Base-by-base conservation (phyloP, 1,140 invertebrate species). In the Parapsyche elsis region DNA sequence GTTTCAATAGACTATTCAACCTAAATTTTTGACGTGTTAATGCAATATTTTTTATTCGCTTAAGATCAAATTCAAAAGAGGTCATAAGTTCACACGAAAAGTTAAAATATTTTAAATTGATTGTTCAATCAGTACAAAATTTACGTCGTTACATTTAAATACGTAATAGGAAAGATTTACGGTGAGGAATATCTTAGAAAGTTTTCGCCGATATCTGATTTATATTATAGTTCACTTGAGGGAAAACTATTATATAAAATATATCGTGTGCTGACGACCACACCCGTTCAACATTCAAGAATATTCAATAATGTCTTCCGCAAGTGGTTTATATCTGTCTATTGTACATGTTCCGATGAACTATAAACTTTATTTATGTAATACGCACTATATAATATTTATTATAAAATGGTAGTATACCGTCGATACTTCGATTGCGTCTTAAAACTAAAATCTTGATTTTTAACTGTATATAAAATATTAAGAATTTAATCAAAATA, bases 241-340 rank as follows among this genome's bases (percentile, higher is more conserved):
- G 21, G 64, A 67, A 30, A 67, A 67, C 64, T 67, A 24, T 67
- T 67, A 67, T 23, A 23, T 67, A 26, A 24, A 26, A 67, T 67
- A 67, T 26, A 24, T 67, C 64, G 64, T 67, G 64, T 53, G 49
- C 49, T 16, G 49, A 53, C 64, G 64, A 67, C 64, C 64, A 67
- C 64, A 67, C 64, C 64, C 64, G 21, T 67, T 67, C 59, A 12
- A 23, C 59, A 64, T 64, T 64, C 64, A 14, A 67, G 12, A 67
- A 67, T 67, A 67, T 67, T 67, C 64, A 67, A 26, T 67, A 24
- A 61, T 67, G 21, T 67, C 64, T 67, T 67, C 64, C 64, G 64
- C 64, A 24, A 67, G 23, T 67, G 64, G 7, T 23, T 61, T 61
- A 61, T 24, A 67, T 67, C 64, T 67, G 7, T 67, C 14, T 26